Base-by-base conservation (phyloP, 2,113 vertebrate species). In the Cynocephalus volans region DNA sequence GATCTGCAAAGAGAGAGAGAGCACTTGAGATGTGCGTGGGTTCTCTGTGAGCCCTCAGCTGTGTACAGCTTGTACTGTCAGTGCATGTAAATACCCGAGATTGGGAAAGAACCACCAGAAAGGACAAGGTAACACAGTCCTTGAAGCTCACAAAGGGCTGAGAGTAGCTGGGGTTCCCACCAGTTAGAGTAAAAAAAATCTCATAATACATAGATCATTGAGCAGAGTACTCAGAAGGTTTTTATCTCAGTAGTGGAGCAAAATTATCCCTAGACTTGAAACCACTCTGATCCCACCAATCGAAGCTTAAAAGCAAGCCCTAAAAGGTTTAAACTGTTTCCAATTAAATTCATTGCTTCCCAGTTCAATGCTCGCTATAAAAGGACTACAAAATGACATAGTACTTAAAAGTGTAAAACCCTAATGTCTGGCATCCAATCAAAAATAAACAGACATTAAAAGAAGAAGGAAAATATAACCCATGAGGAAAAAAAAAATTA, bases 371-470 rank as follows among this genome's bases (percentile, higher is more conserved):
- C 6, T 77, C 21, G 72, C 1, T 23, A 58, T 50, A 69, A 80
- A 70, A 91, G n/a, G 13, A 90, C 28, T 90, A n/a, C 12, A 83
- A 33, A 93, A 85, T 69, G 70, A 67, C 14, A 21, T 28, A 76
- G 45, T 12, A 33, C 45, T 77, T 17, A 72, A 81, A 48, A 54
- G 4, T 12, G 6, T 82, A 65, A 96, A 88, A 56, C n/a, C 4
- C 6, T 69, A 83, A 72, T 28, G 31, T 72, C 65, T 96, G 31
- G 1, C 26, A 70, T 76, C 36, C 5, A 95, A 24, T 64, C 1
- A 82, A 96, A 93, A 96, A 54, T 82, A 33, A 24, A 9, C 4
- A 81, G 8, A 81, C 28, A 56, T 85, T 87, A 15, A 92, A 81
- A 76, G 24, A 96, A 86, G 58, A 11, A 45, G 48, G 11, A 41